Evolutionary conservation across 2,797 vertebrate species (phyloP), one percentile per base, ranked within the genome.

Genomic region (Knipowitschia caucasica): DNA sequence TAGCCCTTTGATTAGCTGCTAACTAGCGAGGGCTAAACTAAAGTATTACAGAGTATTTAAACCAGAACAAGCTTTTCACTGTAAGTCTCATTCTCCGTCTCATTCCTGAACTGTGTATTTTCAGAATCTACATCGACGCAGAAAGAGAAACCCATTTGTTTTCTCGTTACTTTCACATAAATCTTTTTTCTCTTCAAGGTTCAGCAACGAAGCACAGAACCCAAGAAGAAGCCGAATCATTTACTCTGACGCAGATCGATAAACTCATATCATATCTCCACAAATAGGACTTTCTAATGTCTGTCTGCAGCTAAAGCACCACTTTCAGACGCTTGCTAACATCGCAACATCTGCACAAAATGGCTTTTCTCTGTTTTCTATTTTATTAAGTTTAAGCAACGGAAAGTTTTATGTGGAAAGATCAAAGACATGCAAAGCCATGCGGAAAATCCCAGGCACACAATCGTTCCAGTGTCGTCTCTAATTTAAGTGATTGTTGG

Each of bases 351-450:
- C n/a, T 58, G 14, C 43, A 45, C 56, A 59, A 53, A 39, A 39
- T 21, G 27, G 7, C 10, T 9, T 8, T 5, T 62, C 51, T 45
- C 39, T n/a, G 34, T 34, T 39, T 26, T 42, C 44, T 53, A 52
- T 54, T 27, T 26, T 27, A 50, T 52, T 30, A 44, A 18, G 15
- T 71, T 50, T 14, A 23, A 53, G 55, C 36, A 59, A 66, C 15
- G 40, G 33, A 47, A 59, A 56, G 45, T 72, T 73, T 62, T 14
- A 42, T 55, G 35, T 63, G 63, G 43, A 60, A 39, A 57, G 63
- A 80, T 79, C 70, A 78, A 77, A 70, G 53, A 45, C 44, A 18
- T 56, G 34, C 39, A 25, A 62, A 70, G 57, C 50, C 60, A 71
- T 53, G 53, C 64, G 58, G 73, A 56, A 70, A 75, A 66, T 71